Conservation (phyloP, 2,888 invertebrate species). For the Conomelus anceps region DNA sequence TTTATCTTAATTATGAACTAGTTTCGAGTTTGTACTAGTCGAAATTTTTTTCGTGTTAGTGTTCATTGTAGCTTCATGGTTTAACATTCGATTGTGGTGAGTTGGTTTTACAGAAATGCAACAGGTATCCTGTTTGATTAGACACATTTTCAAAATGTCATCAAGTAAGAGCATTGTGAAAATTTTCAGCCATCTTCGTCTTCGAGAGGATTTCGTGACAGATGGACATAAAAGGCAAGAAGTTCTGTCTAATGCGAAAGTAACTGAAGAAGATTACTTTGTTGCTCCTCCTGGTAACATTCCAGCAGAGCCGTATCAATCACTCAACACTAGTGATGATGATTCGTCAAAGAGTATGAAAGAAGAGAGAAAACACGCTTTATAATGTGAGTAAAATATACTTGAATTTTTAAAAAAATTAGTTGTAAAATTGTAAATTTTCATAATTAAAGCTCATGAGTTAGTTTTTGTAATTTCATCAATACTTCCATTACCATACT, state of each 20-base stretch:
- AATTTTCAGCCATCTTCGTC: slow-evolving; percentile 52
- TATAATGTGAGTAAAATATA: not conserved
- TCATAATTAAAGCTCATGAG: too few species aligned
- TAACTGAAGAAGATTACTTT: slow-evolving; percentile 83
- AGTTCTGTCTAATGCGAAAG: slow-evolving; percentile 64
- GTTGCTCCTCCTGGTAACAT: slow-evolving; percentile 84
- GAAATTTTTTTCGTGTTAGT: too few species aligned
- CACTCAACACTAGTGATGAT: not conserved
- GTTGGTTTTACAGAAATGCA: not conserved
- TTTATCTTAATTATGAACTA: too few species aligned
- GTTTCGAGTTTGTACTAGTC: too few species aligned
- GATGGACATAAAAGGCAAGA: slow-evolving; percentile 62
- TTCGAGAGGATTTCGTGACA: slow-evolving; percentile 62
- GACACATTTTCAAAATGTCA: too few species aligned
- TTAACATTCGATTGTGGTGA: not conserved
- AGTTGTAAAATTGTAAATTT: too few species aligned
- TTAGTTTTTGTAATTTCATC: too few species aligned
- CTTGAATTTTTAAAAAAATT: too few species aligned
- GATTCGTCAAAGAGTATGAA: not conserved
- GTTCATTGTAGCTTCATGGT: too few species aligned
- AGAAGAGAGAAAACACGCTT: not conserved
- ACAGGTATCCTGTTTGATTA: too few species aligned
- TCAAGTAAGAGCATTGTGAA: too few species aligned
- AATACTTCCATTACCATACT: too few species aligned
- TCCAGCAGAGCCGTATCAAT: slow-evolving; percentile 43